These are phyloP conservation scores for Asobara japonica DNA, from an alignment of 1,140 invertebrate species.

Conservation along the genomic window DNA sequence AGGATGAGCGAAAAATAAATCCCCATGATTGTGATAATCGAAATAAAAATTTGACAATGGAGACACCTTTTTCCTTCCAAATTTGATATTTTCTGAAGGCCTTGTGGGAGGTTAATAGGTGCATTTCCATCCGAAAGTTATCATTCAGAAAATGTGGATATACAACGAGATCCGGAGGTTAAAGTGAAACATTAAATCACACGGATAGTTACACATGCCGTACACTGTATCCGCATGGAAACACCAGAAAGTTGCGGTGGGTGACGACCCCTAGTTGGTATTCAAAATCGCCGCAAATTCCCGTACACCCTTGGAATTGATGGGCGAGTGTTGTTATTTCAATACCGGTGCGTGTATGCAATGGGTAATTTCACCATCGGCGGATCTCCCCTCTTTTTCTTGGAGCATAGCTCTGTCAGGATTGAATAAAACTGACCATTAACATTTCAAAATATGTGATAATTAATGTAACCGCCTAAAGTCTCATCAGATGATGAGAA, in stretches of 20 bases:
- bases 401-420: no score
- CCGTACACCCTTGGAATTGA: constrained; percentile 28
- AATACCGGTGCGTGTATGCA: background rate
- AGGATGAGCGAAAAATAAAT: background rate
- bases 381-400: no score
- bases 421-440: no score
- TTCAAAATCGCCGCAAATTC: constrained; percentile 25
- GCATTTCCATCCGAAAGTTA: no score
- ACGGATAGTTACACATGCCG: background rate
- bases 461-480: no score
- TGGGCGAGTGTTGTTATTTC: constrained; percentile 21
- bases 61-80: no score
- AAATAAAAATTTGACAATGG: no score
- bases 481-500: background rate
- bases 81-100: no score
- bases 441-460: no score
- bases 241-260: background rate
- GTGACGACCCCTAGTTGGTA: background rate
- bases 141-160: no score
- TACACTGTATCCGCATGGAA: background rate
- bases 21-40: background rate
- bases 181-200: background rate
- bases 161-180: background rate
- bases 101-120: no score
- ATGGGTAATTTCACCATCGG: constrained; percentile 24